Conservation (phyloP, 2,888 invertebrate species). For the Lycaena phlaeas region DNA sequence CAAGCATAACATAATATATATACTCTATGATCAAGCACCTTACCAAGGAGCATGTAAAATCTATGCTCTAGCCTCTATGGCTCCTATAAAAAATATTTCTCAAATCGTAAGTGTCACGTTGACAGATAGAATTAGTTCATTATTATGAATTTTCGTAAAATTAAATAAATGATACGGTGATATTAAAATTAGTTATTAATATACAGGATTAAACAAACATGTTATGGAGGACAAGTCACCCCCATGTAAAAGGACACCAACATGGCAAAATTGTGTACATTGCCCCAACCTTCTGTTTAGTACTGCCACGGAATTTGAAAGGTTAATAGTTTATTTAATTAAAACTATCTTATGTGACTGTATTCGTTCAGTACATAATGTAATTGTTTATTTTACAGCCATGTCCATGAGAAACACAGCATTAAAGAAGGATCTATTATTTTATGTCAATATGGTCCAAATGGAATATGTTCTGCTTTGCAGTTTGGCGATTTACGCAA, state of each 20-base stretch:
- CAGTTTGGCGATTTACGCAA: slow-evolving; percentile 93
- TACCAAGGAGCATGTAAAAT: no score
- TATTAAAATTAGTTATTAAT: slow-evolving; percentile 17
- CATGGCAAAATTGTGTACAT: slow-evolving; percentile 76
- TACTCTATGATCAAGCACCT: no score
- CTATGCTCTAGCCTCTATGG: no score
- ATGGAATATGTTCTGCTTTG: slow-evolving; percentile 87
- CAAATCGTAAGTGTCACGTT: no score
- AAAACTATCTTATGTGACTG: slow-evolving; percentile 8
- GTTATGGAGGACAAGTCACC: slow-evolving; percentile 63
- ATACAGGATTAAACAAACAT: slow-evolving; percentile 34
- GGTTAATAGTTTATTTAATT: slow-evolving; percentile 41
- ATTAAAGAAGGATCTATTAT: slow-evolving; percentile 89
- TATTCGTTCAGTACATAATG: no score
- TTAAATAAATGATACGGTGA: slow-evolving; percentile 15
- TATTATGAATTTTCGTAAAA: not conserved
- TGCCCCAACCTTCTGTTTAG: slow-evolving; percentile 74
- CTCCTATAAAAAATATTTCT: no score
- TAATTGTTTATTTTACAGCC: slow-evolving; percentile 65
- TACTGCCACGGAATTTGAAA: slow-evolving; percentile 74
- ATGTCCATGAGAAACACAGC: slow-evolving; percentile 85
- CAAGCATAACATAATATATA: no score
- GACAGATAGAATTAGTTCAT: not conserved
- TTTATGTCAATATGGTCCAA: slow-evolving; percentile 90
- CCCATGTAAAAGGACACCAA: slow-evolving; percentile 45